phyloP scores from a whole-genome alignment of 2,113 vertebrate species.

The Percopsis transmontana region DNA sequence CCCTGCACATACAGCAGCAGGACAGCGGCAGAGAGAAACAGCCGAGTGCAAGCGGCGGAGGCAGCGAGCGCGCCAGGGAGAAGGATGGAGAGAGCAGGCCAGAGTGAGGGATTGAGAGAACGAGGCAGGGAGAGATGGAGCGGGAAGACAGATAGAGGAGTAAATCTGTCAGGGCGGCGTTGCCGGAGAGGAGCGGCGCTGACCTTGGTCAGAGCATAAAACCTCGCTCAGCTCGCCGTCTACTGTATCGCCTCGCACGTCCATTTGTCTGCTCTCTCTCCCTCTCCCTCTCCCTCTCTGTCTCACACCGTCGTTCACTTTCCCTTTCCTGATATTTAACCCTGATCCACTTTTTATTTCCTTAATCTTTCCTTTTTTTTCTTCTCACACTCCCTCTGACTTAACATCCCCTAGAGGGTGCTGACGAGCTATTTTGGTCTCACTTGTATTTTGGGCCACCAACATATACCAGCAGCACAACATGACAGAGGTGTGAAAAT shows the following conservation, averaged over 20 bases:
- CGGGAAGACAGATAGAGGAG: conserved; percentile 21
- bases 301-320: not conserved
- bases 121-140: conserved; percentile 29
- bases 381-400: too few relatives aligned
- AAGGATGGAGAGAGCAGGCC: conserved; percentile 11
- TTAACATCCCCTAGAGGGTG: too few relatives aligned
- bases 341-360: too few relatives aligned
- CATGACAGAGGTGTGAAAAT: too few relatives aligned
- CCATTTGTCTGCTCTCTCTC: conserved; percentile 54
- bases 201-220: conserved; percentile 75
- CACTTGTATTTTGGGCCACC: too few relatives aligned
- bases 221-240: too few relatives aligned
- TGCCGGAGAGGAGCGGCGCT: conserved; percentile 45
- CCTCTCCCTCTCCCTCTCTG: conserved; percentile 6
- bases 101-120: conserved; percentile 8
- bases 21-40: too few relatives aligned
- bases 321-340: not conserved
- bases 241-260: conserved; percentile 57
- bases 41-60: too few relatives aligned
- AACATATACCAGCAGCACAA: too few relatives aligned
- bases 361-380: too few relatives aligned
- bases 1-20: too few relatives aligned
- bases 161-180: conserved; percentile 67
- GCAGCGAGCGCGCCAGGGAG: not conserved
- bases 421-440: too few relatives aligned